A percentile compares a stretch with the other conserved stretches of the same genome.
Evolutionary conservation across 2,113 vertebrate genomes (phyloP).

Genomic region (Cebidichthys violaceus): DNA sequence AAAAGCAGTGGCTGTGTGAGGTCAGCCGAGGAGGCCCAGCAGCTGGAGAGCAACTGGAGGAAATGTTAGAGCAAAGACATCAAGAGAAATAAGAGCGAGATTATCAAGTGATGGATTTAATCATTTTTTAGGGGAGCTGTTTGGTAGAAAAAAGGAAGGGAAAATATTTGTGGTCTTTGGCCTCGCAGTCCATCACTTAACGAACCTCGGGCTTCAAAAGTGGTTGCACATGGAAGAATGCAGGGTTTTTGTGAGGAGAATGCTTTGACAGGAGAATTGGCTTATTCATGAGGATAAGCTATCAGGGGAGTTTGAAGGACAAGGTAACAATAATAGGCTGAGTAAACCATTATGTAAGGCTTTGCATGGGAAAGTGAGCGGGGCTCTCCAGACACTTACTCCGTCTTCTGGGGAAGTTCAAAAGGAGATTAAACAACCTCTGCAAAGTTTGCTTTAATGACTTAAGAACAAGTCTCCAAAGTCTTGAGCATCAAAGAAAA

Average conservation of each 20-base stretch:
- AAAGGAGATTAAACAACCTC: constrained; percentile 51
- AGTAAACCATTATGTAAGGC: constrained; percentile 57
- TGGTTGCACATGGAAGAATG: constrained; percentile 75
- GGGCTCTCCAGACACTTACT: constrained; percentile 45
- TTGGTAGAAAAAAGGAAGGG: constrained; percentile 49
- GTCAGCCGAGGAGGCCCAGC: constrained; percentile 59
- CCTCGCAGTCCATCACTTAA: constrained; percentile 58
- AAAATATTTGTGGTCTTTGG: constrained; percentile 66
- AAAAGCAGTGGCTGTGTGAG: constrained; percentile 47
- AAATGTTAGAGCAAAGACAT: constrained; percentile 66
- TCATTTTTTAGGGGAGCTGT: constrained; percentile 57
- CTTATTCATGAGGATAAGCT: constrained; percentile 58
- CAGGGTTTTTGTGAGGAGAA: constrained; percentile 41
- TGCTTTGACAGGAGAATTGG: constrained; percentile 66
- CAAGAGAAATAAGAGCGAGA: constrained; percentile 44
- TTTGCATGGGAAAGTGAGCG: constrained; percentile 54
- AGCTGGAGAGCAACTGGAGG: constrained; percentile 72
- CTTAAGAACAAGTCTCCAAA: constrained; percentile 52
- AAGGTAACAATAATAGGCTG: constrained; percentile 69
- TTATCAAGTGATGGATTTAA: constrained; percentile 68
- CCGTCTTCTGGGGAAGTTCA: constrained; percentile 61
- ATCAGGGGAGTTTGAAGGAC: constrained; percentile 64
- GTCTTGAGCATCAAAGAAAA: constrained; percentile 48
- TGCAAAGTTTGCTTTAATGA: constrained; percentile 55
- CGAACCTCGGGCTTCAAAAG: constrained; percentile 58